Evolutionary conservation across 92 coral and sea anemone species (phyloP), one percentile per base, ranked within the genome.

Genomic region (Bergia sp.): DNA sequence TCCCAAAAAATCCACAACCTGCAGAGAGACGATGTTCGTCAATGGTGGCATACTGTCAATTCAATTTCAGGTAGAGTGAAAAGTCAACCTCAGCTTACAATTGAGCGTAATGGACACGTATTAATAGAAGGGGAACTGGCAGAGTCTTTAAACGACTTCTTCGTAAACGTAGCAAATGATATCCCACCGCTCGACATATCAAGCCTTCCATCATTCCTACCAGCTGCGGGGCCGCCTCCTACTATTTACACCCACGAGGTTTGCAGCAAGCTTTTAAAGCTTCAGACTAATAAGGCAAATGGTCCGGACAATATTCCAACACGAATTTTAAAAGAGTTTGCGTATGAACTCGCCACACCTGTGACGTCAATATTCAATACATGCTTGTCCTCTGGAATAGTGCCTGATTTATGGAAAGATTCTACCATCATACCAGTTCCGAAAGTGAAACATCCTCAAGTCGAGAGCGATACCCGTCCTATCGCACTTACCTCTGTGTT

Each of bases 301-400:
- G 44, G 77, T 2, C 44, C 44, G 38, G 77, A 37, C 41, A 73
- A 73, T 73, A 73, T 86, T 69, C 82, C 89, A 5, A 37, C 21
- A 38, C 74, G 81, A 64, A 43, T 86, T 43, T 20, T 86, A 8
- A 86, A 74, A 47, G 89, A 86, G 81, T 74, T 86, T 86, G 89
- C 89, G 41, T 86, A 69, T 55, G 89, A 81, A 86, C 64, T 86
- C 53, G 89, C 89, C 40, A 66, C 40, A 16, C 89, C 81, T 43
- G 77, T 87, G 13, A 37, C 57, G 61, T 20, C 1, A 8, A 87
- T 77, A 29, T 87, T 50, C 40, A 87, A 87, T 80, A 55, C 65
- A 55, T 77, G 85, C 15, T 49, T 87, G 37, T 42, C 77, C 73
- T 49, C 90, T 3, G 75, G 85, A 45, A 40, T 65, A 9, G 75